Base-by-base conservation (phyloP, 2,113 vertebrate genomes). In the Entomyzon cyanotis region DNA sequence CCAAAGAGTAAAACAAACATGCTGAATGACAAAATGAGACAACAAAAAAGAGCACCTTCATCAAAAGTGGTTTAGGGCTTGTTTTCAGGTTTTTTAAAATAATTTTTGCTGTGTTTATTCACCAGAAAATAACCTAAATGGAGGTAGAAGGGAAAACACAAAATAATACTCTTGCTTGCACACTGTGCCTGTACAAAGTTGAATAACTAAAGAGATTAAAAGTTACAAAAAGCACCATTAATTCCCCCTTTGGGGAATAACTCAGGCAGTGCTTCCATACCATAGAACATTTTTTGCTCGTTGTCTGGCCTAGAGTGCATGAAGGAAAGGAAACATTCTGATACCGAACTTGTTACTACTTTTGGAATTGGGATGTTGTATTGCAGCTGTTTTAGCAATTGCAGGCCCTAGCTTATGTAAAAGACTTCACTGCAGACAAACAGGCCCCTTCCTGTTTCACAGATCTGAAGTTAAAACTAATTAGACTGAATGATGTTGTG, bases 391-490 rank as follows among this genome's bases (percentile, higher is more conserved):
- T 76, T 82, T 11, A 94, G 42, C 71, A 91, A 52, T 18, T 13
- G 17, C 30, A 74, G 50, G 8, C 23, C 23, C 56, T 25, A 46
- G 10, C 1, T 90, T 49, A 86, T 4, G 15, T 52, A 44, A 65
- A 86, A 77, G 49, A 46, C 24, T 92, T 94, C 9, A 47, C 46
- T 65, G 56, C 27, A 83, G 71, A 77, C 19, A 23, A 92, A 58
- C 35, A 81, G 52, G 20, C 33, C 42, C 35, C 22, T 76, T 89
- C 46, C 55, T 80, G 35, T 63, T 55, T 56, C 0, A 0, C 35
- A 85, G 84, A 95, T 70, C 13, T 31, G 14, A 78, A 58, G 46
- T 84, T 85, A 94, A 77, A 78, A 80, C 31, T 58, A 82, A 91
- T 88, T 60, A 60, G 63, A 91, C 23, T 22, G 58, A 93, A 84